These are phyloP conservation scores for Sciurus vulgaris DNA, from an alignment of 2,797 vertebrate genomes.

Conservation along the genomic window DNA sequence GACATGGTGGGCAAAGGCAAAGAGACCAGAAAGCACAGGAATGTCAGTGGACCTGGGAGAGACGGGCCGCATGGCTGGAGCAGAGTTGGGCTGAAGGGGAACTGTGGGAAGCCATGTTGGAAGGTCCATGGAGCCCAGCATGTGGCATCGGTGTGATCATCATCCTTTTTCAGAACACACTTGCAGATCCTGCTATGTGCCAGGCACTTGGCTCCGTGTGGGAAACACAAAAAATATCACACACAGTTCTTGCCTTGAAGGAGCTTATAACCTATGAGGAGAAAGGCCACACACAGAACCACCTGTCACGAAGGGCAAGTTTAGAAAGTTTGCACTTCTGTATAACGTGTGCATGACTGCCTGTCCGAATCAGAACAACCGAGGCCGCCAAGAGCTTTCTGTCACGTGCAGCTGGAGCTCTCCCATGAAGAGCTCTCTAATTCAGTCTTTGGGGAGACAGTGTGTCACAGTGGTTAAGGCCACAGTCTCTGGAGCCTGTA, in stretches of 20 bases:
- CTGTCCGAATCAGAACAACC: background rate
- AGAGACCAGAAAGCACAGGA: background rate
- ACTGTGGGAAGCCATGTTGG: background rate
- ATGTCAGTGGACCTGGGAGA: background rate
- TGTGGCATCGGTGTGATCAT: background rate
- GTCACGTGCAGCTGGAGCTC: background rate
- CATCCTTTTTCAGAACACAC: background rate
- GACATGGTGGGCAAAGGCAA: background rate
- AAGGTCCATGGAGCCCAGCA: background rate
- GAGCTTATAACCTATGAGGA: accelerated
- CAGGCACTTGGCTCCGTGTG: background rate
- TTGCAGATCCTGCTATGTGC: background rate
- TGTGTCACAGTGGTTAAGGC: background rate
- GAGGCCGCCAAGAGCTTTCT: background rate
- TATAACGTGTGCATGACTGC: background rate
- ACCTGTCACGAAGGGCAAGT: accelerated
- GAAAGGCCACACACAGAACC: background rate
- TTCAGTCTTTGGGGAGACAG: background rate
- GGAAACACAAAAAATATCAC: background rate
- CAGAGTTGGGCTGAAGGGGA: background rate
- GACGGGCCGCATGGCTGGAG: background rate
- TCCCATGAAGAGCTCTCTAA: background rate
- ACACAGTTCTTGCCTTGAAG: background rate
- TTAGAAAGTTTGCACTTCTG: background rate
- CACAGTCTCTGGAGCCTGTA: background rate